These are phyloP conservation scores for Callipepla californica DNA, from an alignment of 2,113 vertebrate genomes.

Conservation along the genomic window DNA sequence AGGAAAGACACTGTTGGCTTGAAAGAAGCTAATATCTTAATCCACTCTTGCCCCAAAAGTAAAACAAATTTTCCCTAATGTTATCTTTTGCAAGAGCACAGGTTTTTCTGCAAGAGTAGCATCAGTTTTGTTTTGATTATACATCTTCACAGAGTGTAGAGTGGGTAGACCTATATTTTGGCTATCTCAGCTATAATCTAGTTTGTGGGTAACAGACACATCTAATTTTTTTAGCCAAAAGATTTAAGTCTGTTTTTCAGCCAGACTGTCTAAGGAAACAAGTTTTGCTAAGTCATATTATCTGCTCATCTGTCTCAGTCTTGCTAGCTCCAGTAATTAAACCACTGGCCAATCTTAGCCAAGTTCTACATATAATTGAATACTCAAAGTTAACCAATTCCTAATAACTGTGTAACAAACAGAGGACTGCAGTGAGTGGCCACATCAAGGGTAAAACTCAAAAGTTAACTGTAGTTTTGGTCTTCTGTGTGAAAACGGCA, in stretches of 20 bases:
- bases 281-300: background rate
- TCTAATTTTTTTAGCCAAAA: background rate
- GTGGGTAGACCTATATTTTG: background rate
- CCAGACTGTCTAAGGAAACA: background rate
- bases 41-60: background rate
- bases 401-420: background rate
- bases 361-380: background rate
- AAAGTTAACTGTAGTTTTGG: background rate
- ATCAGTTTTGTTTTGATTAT: background rate
- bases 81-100: background rate
- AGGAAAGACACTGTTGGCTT: background rate
- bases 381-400: background rate
- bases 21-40: background rate
- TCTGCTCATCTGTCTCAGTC: background rate
- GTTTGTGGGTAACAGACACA: background rate
- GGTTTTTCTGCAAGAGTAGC: background rate
- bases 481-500: background rate
- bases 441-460: background rate
- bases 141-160: background rate
- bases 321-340: background rate
- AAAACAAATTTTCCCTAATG: background rate
- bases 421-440: background rate
- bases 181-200: background rate
- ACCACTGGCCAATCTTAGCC: background rate
- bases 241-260: background rate